These are phyloP conservation scores for Brachionus paranguensis DNA, from an alignment of 1,140 invertebrate genomes.

Conservation along the genomic window DNA sequence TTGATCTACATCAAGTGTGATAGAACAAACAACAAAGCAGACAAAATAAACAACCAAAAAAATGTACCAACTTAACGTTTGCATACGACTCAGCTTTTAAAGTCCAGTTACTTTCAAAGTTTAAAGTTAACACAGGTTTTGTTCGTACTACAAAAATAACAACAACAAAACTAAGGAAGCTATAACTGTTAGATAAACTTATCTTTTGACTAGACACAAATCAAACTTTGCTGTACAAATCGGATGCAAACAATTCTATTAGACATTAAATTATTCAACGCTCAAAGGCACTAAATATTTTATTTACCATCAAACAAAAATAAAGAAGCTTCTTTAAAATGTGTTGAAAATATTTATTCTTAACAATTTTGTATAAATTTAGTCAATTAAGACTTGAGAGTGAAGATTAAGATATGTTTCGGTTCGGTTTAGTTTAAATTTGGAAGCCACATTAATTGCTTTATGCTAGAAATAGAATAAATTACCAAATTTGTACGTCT, in stretches of 20 bases:
- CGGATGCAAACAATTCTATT: background rate
- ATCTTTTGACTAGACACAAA: background rate
- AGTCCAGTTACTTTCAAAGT: background rate
- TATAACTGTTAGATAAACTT: background rate
- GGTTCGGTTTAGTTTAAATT: background rate
- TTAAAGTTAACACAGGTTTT: background rate
- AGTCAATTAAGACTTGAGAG: background rate
- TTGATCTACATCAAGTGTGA: background rate
- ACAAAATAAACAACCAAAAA: background rate
- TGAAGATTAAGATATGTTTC: background rate
- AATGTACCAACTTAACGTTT: background rate
- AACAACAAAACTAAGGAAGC: background rate
- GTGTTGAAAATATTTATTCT: background rate
- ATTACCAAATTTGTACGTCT: background rate
- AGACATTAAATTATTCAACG: background rate
- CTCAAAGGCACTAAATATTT: background rate
- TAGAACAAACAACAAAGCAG: background rate
- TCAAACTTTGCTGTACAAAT: background rate
- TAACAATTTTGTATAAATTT: background rate
- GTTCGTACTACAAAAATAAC: background rate
- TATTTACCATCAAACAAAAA: background rate
- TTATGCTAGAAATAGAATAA: background rate
- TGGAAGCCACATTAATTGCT: background rate
- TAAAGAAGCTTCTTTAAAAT: background rate
- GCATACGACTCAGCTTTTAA: background rate